Percentiles rank a stretch among this genome's conserved stretches.
phyloP scores from a whole-genome alignment of 2,888 invertebrate genomes.

The Meganola albula region DNA sequence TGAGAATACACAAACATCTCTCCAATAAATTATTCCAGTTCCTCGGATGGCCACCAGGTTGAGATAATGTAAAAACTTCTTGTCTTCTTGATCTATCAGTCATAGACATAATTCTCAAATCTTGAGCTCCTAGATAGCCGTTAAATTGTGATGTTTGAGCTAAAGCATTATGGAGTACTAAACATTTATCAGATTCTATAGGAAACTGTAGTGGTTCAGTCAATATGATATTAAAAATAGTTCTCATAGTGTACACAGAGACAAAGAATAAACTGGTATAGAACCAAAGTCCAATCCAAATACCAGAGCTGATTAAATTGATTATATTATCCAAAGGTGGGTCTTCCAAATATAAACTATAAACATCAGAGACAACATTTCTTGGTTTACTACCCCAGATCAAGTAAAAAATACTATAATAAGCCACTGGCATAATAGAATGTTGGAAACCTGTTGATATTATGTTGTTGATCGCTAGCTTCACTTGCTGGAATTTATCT shows the following conservation, averaged over 20 bases:
- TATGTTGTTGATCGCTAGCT: constrained; percentile 74
- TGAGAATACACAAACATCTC: constrained; percentile 80
- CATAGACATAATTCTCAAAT: constrained; percentile 82
- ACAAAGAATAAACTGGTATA: constrained; percentile 83
- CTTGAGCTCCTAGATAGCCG: constrained; percentile 86
- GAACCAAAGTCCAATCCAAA: constrained; percentile 82
- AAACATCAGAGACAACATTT: constrained; percentile 66
- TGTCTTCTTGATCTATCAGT: constrained; percentile 79
- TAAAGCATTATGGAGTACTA: constrained; percentile 80
- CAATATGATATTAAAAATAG: constrained; percentile 83
- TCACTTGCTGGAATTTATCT: constrained; percentile 82
- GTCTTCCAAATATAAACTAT: constrained; percentile 74
- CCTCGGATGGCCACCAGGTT: constrained; percentile 91
- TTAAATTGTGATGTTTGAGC: constrained; percentile 81
- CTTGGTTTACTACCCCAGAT: constrained; percentile 78
- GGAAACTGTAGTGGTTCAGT: constrained; percentile 84
- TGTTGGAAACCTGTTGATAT: constrained; percentile 77
- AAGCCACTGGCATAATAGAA: constrained; percentile 79
- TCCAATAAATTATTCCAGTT: constrained; percentile 88
- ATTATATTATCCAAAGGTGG: constrained; percentile 68
- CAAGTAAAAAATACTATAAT: constrained; percentile 80
- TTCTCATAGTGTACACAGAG: constrained; percentile 83
- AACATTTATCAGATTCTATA: constrained; percentile 65
- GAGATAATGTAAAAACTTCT: constrained; percentile 84
- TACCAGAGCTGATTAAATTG: constrained; percentile 60